Evolutionary conservation across 2,888 invertebrate genomes (phyloP).

Genomic region (Lithophane socia): DNA sequence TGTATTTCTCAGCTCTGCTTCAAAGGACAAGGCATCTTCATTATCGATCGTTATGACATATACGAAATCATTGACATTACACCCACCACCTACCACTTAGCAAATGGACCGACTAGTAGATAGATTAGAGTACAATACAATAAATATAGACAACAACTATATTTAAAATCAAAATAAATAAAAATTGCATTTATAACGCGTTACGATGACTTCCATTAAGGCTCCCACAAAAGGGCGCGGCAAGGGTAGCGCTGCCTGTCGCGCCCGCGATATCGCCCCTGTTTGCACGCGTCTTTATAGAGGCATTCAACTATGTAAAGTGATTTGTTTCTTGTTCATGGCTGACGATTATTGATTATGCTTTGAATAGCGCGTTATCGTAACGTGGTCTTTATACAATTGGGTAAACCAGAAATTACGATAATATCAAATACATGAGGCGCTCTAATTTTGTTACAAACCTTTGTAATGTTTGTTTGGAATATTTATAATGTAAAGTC

Average conservation of each 20-base stretch:
- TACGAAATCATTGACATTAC: not conserved
- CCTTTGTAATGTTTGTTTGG: conserved; percentile 6
- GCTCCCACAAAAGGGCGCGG: no score
- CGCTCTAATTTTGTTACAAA: not conserved
- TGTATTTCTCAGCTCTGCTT: not conserved
- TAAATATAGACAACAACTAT: not conserved
- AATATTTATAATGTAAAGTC: not conserved
- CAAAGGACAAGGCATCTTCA: not conserved
- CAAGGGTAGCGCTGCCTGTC: no score
- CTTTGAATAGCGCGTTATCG: conserved; percentile 18
- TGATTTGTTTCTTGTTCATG: conserved; percentile 28
- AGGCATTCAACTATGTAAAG: not conserved
- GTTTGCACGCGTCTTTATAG: not conserved
- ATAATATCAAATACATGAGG: conserved; percentile 11
- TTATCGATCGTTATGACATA: not conserved
- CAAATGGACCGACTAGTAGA: conserved; percentile 19
- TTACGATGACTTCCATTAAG: conserved; percentile 18
- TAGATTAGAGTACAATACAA: conserved; percentile 23
- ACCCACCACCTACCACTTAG: conserved; percentile 24
- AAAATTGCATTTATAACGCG: conserved; percentile 11
- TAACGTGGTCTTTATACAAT: conserved; percentile 6
- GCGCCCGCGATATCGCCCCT: no score
- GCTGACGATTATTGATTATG: conserved; percentile 14
- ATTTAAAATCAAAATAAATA: no score
- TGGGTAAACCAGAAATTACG: conserved; percentile 20